Conservation (phyloP, 2,888 invertebrate species). For the Tiphia femorata region DNA sequence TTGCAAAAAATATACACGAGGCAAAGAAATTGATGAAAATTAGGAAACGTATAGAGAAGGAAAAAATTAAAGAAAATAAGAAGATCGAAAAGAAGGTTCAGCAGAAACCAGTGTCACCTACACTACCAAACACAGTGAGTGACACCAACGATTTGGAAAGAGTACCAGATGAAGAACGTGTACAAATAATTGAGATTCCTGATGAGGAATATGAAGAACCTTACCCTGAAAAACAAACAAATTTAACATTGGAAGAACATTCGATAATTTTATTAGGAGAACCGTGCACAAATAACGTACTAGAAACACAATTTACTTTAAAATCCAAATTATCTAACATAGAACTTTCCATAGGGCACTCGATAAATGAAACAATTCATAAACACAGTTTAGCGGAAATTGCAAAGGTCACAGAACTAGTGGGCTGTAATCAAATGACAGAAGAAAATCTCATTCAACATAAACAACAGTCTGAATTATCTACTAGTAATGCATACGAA, state of each 20-base stretch:
- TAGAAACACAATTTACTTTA: slow-evolving; percentile 28
- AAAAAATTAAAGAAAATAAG: slow-evolving; percentile 73
- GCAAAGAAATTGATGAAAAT: slow-evolving; percentile 77
- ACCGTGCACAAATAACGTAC: slow-evolving; percentile 35
- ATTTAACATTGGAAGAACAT: slow-evolving; percentile 56
- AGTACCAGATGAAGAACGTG: slow-evolving; percentile 65
- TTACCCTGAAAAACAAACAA: slow-evolving; percentile 55
- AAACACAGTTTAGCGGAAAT: background rate
- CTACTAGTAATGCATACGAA: background rate
- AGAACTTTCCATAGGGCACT: slow-evolving; percentile 55
- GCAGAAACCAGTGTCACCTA: slow-evolving; percentile 23
- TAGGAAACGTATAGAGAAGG: slow-evolving; percentile 75
- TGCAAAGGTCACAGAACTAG: background rate
- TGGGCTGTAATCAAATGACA: too few relatives aligned
- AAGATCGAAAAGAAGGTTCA: slow-evolving; percentile 54
- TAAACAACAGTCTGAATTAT: background rate
- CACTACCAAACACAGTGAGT: background rate
- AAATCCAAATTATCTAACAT: slow-evolving; percentile 55
- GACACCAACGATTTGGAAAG: slow-evolving; percentile 34
- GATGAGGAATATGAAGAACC: slow-evolving; percentile 64
- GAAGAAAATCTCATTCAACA: background rate
- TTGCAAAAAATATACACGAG: slow-evolving; percentile 78
- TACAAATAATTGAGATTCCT: slow-evolving; percentile 64
- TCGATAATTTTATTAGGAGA: slow-evolving; percentile 57
- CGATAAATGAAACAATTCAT: slow-evolving; percentile 53